Base-by-base conservation (phyloP, 1,140 invertebrate species). In the Charaxes varanes region DNA sequence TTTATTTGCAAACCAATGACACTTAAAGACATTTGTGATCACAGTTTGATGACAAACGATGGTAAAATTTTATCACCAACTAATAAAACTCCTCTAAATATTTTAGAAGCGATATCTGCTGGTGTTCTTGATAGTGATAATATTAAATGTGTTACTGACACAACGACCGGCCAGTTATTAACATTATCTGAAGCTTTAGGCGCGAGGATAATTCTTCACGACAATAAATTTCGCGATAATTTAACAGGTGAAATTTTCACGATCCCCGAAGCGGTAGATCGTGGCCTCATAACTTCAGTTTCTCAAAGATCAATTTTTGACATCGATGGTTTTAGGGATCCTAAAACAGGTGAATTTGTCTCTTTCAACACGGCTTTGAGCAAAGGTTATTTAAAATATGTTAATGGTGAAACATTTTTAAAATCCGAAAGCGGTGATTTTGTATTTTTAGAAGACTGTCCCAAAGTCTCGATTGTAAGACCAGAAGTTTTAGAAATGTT, bases 291-390 rank as follows among this genome's bases (percentile, higher is more conserved):
- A 23, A 93, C 94, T 4, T 93, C 95, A 2, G 91, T 97, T 2
- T 88, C 91, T 6, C 92, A 94, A 67, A 93, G 93, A 74, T 94
- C 93, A 3, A 91, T 96, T 41, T 97, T 97, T 69, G 92, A 97
- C 68, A 94, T 97, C 40, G 94, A 95, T 53, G 95, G 93, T 40
- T 95, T 98, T 65, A 92, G 91, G 64, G 94, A 97, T 76, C 90
- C 93, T 0, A 87, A 90, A 46, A 92, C 90, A 27, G 90, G 89
- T 12, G 92, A 95, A 68, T 92, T 91, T 64, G 86, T 99, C 23
- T 95, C 92, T 62, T 91, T 98, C 49, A 94, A 97, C 74, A 88
- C 90, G 42, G 96, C 97, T 27, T 70, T 97, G 30, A 87, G 90
- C 30, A 92, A 91, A 59, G 93, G 93, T 50, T 87, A 97, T 34